Evolutionary conservation across 1,140 invertebrate species (phyloP).

Genomic region (Drosophila persimilis): DNA sequence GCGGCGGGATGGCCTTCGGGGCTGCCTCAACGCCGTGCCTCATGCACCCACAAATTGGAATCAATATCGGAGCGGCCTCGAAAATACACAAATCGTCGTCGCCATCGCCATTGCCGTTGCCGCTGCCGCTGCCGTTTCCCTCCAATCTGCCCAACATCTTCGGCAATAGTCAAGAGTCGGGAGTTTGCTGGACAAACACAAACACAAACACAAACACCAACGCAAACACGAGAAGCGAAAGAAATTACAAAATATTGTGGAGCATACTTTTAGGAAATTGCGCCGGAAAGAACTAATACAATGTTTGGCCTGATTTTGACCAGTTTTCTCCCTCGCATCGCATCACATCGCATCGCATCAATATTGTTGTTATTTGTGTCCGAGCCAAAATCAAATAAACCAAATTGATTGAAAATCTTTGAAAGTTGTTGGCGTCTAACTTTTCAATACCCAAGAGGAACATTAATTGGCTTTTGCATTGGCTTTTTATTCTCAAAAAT

Average conservation of each 20-base stretch:
- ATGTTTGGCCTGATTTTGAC: conserved; percentile 21
- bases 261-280: conserved; percentile 61
- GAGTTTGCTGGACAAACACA: conserved; percentile 21
- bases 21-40: too few species aligned
- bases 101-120: conserved; percentile 3
- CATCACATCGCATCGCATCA: neutral
- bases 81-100: conserved; percentile 33
- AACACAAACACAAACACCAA: conserved; percentile 21
- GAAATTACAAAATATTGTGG: conserved; percentile 57
- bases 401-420: too few species aligned
- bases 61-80: conserved; percentile 50
- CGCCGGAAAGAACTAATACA: conserved; percentile 33
- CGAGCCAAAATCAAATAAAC: conserved; percentile 24
- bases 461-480: too few species aligned
- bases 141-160: neutral
- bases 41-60: conserved; percentile 24
- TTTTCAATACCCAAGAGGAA: too few species aligned
- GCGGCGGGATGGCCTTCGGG: conserved; percentile 27
- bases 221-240: conserved; percentile 3
- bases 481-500: too few species aligned
- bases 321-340: conserved; percentile 10
- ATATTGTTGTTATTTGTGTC: conserved; percentile 17
- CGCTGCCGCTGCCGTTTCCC: neutral
- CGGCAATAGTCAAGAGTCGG: neutral
- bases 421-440: too few species aligned